Percentiles rank a stretch among this genome's conserved stretches.
phyloP scores from a whole-genome alignment of 1,140 invertebrate species.

The Gonioctena quinquepunctata region DNA sequence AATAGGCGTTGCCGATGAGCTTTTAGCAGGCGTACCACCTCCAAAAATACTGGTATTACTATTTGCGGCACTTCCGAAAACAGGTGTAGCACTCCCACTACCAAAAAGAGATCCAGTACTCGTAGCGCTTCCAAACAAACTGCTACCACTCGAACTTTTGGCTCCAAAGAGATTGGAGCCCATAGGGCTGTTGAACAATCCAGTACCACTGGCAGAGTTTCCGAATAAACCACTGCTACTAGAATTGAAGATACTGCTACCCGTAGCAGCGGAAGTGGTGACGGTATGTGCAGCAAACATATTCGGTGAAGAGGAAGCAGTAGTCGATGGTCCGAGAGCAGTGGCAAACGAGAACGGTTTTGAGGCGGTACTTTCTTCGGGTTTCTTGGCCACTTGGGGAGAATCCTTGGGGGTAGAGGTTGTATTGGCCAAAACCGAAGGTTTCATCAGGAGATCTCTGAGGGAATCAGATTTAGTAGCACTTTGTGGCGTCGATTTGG shows the following conservation, averaged over 20 bases:
- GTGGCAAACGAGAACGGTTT: neutral
- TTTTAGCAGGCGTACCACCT: neutral
- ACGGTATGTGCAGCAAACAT: constrained; percentile 1
- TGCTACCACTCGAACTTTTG: neutral
- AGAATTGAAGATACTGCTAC: constrained; percentile 18
- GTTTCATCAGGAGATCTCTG: constrained; percentile 32
- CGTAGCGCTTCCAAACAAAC: neutral
- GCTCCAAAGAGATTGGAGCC: neutral
- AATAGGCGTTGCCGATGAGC: neutral
- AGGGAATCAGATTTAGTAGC: constrained; percentile 22
- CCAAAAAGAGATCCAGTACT: neutral
- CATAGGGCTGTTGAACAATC: neutral
- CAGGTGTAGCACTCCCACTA: neutral
- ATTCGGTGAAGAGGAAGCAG: constrained; percentile 2
- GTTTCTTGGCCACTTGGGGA: neutral
- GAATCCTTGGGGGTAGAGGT: constrained; percentile 5
- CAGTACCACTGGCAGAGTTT: neutral
- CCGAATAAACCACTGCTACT: constrained; percentile 8
- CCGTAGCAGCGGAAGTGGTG: neutral
- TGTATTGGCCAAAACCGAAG: constrained; percentile 17
- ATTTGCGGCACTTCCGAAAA: constrained; percentile 28
- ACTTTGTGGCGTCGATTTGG: neutral
- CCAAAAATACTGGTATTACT: neutral
- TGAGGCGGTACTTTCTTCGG: neutral
- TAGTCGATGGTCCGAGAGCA: neutral